phyloP scores from a whole-genome alignment of 37 sponge, comb jelly and placozoan species.

The Aplysina aerophoba region DNA sequence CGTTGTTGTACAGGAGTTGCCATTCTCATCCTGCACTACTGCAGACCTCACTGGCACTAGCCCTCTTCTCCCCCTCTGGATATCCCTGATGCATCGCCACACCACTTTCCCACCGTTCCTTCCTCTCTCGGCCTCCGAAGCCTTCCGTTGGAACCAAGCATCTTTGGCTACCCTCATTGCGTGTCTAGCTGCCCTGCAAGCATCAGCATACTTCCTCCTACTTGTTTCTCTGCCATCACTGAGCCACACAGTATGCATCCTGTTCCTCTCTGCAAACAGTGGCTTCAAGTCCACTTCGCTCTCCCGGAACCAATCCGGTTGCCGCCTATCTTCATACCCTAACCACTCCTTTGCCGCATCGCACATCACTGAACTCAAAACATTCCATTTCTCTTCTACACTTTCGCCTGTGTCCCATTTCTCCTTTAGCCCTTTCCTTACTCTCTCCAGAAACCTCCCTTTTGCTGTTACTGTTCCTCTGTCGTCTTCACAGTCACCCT shows the following conservation, averaged over 20 bases:
- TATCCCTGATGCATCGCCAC: constrained; percentile 13
- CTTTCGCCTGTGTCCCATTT: background rate
- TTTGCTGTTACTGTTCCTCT: constrained; percentile 13
- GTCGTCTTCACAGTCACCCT: background rate
- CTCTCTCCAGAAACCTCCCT: background rate
- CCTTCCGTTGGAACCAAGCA: constrained; percentile 25
- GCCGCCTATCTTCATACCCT: constrained; percentile 19
- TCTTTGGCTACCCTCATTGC: constrained; percentile 32
- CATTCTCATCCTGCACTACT: constrained; percentile 11
- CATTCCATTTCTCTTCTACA: background rate
- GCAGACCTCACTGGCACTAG: constrained; percentile 5
- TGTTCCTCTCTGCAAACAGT: constrained; percentile 12
- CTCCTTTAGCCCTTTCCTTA: background rate
- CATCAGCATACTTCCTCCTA: background rate
- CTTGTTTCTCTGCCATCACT: background rate
- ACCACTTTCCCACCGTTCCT: constrained; percentile 9
- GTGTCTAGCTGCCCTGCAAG: constrained; percentile 4
- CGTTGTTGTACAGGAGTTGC: background rate
- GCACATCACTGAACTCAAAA: constrained; percentile 16
- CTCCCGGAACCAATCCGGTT: constrained; percentile 34
- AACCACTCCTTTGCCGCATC: constrained; percentile 10
- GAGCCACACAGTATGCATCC: constrained; percentile 2
- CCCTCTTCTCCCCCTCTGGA: constrained; percentile 27
- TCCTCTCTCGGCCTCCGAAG: constrained; percentile 14
- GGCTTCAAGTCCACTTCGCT: background rate